These are phyloP conservation scores for Contarinia nasturtii DNA, from an alignment of 1,140 invertebrate species.

Conservation along the genomic window DNA sequence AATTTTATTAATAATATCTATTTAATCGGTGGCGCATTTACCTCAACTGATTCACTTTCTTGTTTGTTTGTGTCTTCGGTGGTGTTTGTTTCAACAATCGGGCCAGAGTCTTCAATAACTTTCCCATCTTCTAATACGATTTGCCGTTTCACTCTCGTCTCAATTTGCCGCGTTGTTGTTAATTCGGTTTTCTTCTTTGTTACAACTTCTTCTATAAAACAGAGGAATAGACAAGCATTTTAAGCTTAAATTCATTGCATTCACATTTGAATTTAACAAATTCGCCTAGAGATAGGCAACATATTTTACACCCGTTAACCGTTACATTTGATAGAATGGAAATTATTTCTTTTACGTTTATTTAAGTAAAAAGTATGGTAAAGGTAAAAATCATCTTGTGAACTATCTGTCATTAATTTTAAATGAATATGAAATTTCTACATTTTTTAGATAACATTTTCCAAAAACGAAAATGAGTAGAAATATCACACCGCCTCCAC, in stretches of 20 bases:
- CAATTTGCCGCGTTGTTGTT: constrained; percentile 72
- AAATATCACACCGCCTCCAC: too few species aligned
- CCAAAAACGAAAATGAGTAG: too few species aligned
- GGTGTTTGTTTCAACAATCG: constrained; percentile 70
- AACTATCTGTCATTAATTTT: too few species aligned
- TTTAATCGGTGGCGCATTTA: constrained; percentile 19
- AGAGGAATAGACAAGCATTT: neutral
- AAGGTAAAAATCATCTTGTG: neutral
- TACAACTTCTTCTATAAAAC: constrained; percentile 69
- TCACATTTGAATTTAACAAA: neutral
- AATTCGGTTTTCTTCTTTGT: constrained; percentile 72
- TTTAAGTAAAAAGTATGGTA: too few species aligned
- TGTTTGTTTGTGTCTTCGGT: constrained; percentile 75
- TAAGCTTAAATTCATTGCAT: neutral
- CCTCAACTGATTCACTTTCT: constrained; percentile 69
- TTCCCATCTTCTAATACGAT: constrained; percentile 75
- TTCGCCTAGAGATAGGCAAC: constrained; percentile 5
- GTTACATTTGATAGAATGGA: too few species aligned
- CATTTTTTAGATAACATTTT: too few species aligned
- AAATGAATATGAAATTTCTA: too few species aligned
- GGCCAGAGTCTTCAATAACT: constrained; percentile 71
- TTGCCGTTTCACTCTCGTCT: constrained; percentile 74
- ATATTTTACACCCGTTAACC: too few species aligned
- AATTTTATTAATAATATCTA: neutral
- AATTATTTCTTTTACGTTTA: too few species aligned